Base-by-base conservation (phyloP, 2,888 invertebrate genomes). In the Amaurobius ferox region DNA sequence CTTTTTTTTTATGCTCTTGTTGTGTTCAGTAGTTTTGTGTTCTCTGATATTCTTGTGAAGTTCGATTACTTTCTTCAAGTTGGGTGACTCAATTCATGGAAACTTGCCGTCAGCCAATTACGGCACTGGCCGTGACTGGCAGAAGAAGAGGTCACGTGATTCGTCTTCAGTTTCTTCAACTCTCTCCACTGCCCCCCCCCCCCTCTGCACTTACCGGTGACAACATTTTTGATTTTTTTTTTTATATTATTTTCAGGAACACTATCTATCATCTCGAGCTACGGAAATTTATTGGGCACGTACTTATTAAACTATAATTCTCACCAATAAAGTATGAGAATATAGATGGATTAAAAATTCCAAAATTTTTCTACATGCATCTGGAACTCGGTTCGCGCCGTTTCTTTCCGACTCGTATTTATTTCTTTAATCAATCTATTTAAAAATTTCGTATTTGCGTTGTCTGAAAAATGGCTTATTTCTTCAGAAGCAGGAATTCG, bases 61-160 rank as follows among this genome's bases (percentile, higher is more conserved):
- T 86, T 86, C 85, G 85, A 86, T 86, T 86, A 86, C 73, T 86
- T 86, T 86, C 85, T 86, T 86, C 85, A 86, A 86, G 72, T 86
- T 74, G 73, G 85, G 73, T 86, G 85, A 86, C 78, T 86, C 85
- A 86, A 86, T 86, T 86, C 85, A 86, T 78, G 68, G 85, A 73
- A 78, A 66, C 73, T 62, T 72, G 68, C 73, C 73, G 78, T 74
- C 85, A 86, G 85, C 85, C 85, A 86, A 79, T 86, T 86, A 79
- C 78, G 67, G 73, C 70, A 73, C 73, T 55, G 78, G 78, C 85
- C 85, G 85, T 85, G 85, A 85, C 85, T 85, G 85, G 85, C 85
- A 85, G 85, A 79, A 85, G 85, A 85, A 85, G 78, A 78, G 85
- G 73, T 85, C 85, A 85, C 78, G 85, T 85, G 85, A 85, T 85